phyloP scores from a whole-genome alignment of 2,113 vertebrate species.

The Camelus dromedarius region DNA sequence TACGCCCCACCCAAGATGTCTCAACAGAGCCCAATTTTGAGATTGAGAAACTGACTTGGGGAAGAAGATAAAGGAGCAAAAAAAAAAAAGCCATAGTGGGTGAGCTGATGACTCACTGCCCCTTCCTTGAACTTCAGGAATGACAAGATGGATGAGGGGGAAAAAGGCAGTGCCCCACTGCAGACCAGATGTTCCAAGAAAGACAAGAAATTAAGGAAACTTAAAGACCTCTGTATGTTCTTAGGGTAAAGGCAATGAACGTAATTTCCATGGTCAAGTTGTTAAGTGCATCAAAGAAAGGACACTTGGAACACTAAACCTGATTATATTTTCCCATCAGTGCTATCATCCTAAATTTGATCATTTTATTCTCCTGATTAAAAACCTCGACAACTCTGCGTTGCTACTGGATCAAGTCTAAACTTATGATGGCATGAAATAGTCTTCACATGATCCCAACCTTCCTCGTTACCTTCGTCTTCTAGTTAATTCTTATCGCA shows the following conservation, averaged over 20 bases:
- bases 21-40: conserved; percentile 33
- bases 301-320: background rate
- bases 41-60: conserved; percentile 58
- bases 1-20: conserved; percentile 32
- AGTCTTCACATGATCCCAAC: background rate
- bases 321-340: background rate
- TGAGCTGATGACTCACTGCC: conserved; percentile 58
- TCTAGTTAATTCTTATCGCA: conserved; percentile 6
- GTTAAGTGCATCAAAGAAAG: conserved; percentile 30
- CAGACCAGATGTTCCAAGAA: conserved; percentile 6
- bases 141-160: background rate
- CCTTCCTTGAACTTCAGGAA: conserved; percentile 63
- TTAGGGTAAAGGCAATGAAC: conserved; percentile 38
- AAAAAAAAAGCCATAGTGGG: background rate
- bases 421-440: background rate
- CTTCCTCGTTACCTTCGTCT: background rate
- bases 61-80: conserved; percentile 57
- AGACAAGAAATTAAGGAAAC: background rate
- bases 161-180: background rate
- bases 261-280: background rate
- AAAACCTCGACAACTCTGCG: background rate
- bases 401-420: background rate
- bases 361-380: background rate
- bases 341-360: background rate
- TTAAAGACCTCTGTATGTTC: background rate